Evolutionary conservation across 2,888 invertebrate genomes (phyloP).

Genomic region (Morpho helenor): DNA sequence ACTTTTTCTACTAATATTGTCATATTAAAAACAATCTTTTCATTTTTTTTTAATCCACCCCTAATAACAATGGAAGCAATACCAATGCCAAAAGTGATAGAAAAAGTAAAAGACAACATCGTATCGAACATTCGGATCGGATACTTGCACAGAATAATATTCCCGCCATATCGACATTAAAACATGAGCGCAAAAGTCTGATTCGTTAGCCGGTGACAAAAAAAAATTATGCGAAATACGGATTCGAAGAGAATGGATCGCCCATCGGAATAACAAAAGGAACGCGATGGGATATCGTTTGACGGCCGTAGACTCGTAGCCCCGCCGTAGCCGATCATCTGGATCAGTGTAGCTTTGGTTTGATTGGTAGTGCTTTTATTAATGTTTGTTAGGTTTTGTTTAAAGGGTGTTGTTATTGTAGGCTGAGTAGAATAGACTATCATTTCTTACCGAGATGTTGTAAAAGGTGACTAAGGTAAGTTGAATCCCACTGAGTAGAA

Average conservation of each 20-base stretch:
- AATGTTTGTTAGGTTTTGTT: slow-evolving; percentile 11
- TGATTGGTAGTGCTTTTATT: slow-evolving; percentile 50
- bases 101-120: background rate
- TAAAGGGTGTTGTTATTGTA: background rate
- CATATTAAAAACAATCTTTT: no score
- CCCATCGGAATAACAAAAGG: slow-evolving; percentile 68
- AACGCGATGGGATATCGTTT: slow-evolving; percentile 64
- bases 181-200: slow-evolving; percentile 61
- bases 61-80: no score
- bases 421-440: background rate
- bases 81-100: no score
- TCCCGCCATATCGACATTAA: slow-evolving; percentile 42
- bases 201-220: slow-evolving; percentile 70
- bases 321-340: slow-evolving; percentile 35
- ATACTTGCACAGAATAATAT: no score
- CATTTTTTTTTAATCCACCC: no score
- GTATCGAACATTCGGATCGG: background rate
- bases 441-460: no score
- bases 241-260: slow-evolving; percentile 54
- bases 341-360: slow-evolving; percentile 50
- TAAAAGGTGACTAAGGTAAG: no score
- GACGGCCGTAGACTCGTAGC: slow-evolving; percentile 47
- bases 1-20: no score
- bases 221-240: slow-evolving; percentile 65
- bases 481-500: no score